phyloP scores from a whole-genome alignment of 2,888 invertebrate species.

The Kuschelorhynchus macadamiae region DNA sequence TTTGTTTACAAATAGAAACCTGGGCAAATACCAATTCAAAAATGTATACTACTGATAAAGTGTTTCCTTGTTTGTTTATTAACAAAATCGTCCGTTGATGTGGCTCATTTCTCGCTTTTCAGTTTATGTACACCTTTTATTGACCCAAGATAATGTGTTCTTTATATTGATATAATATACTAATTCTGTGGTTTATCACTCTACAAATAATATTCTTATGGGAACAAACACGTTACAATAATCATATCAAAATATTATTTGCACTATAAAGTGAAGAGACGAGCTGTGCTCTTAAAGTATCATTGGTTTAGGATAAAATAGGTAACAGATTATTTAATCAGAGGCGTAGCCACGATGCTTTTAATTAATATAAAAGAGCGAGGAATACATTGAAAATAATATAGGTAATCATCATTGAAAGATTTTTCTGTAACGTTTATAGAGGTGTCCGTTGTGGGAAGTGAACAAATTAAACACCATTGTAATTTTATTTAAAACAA shows the following conservation, averaged over 20 bases:
- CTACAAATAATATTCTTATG: conserved; percentile 57
- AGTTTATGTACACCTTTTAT: conserved; percentile 58
- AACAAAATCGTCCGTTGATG: conserved; percentile 59
- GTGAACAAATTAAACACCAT: no score
- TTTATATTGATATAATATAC: conserved; percentile 60
- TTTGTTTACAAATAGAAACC: conserved; percentile 53
- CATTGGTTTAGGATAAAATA: conserved; percentile 1
- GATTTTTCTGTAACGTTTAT: no score
- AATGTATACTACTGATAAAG: conserved; percentile 60
- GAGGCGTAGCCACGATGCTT: no score
- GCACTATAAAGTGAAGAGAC: not conserved
- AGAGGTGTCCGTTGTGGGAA: no score
- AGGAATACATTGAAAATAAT: no score
- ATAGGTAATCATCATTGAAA: no score
- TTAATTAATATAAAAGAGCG: no score
- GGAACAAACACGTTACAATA: conserved; percentile 44
- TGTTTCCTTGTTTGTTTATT: conserved; percentile 60
- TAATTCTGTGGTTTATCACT: conserved; percentile 61
- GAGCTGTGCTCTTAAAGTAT: not conserved
- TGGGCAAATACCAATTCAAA: conserved; percentile 58
- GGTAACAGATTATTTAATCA: no score
- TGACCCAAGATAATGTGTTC: conserved; percentile 60
- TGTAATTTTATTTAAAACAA: no score
- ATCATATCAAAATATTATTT: conserved; percentile 26
- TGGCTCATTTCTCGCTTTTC: conserved; percentile 51